Base-by-base conservation (phyloP, 1,140 invertebrate species). In the Zaprionus nigranus region DNA sequence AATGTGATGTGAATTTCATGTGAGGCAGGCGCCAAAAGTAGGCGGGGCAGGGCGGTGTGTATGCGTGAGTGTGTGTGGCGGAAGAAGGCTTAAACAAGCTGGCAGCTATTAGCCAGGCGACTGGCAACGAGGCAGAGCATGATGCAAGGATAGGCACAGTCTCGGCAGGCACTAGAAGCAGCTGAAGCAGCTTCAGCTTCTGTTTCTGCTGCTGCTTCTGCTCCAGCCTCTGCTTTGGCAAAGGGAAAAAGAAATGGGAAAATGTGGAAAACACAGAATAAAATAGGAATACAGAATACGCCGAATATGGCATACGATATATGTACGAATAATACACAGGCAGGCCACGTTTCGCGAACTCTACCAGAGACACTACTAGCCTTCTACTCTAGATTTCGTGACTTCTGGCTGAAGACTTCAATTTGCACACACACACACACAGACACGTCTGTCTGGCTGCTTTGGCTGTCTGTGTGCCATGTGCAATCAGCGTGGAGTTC, bases 331-430 rank as follows among this genome's bases (percentile, higher is more conserved):
- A 61, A 68, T 68, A 59, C 65, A 68, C 36, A 61, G 63, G 38
- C 49, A 57, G 63, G 46, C 49, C 78, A 72, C 73, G 79, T 81
- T 77, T 82, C 83, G 79, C 81, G 76, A 34, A 34, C 30, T 34
- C 72, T 81, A 70, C 71, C 79, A 78, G 82, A 73, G 43, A 73
- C 69, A 73, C 63, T 77, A 77, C 62, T 79, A 87, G 81, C 83
- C 84, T 87, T 84, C 85, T 90, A 90, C 85, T 90, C 85, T 79
- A 90, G 85, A 90, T 90, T 90, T 90, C 85, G 85, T 90, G 85
- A 90, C 85, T 90, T 79, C 78, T 68, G 69, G 70, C 72, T 85
- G 85, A 90, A 90, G 81, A 73, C 85, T 90, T 90, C 85, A 90
- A 90, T 90, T 90, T 90, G 85, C 76, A 75, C 46, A 51, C 46